These are phyloP conservation scores for Silurus aristotelis DNA, from an alignment of 2,797 vertebrate genomes.

Conservation along the genomic window DNA sequence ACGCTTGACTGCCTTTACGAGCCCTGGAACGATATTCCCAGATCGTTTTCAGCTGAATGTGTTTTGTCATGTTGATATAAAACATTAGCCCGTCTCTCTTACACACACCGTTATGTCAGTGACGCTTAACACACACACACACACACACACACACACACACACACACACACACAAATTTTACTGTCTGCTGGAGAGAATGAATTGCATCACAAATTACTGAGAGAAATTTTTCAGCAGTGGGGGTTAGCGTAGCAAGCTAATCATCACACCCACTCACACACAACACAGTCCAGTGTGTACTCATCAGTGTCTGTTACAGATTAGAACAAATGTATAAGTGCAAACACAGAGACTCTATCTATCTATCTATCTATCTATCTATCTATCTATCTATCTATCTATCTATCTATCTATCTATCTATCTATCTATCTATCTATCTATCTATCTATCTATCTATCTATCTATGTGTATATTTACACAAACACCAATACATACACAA, in stretches of 20 bases:
- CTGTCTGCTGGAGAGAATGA: slow-evolving; percentile 65
- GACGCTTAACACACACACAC: slow-evolving; percentile 19
- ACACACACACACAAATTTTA: slow-evolving; percentile 62
- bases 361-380: too few species aligned
- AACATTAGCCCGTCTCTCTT: slow-evolving; percentile 64
- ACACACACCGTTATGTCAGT: slow-evolving; percentile 61
- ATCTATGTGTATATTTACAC: too few species aligned
- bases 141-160: too few species aligned
- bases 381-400: too few species aligned
- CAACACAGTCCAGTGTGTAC: neutral
- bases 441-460: too few species aligned
- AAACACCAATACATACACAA: too few species aligned
- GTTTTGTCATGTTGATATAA: slow-evolving; percentile 70
- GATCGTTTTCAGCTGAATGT: slow-evolving; percentile 56
- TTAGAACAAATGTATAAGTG: neutral
- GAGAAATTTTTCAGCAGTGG: slow-evolving; percentile 59
- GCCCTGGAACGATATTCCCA: slow-evolving; percentile 60
- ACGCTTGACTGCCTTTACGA: slow-evolving; percentile 72
- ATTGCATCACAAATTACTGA: slow-evolving; percentile 55
- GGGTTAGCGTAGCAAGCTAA: slow-evolving; percentile 47
- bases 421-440: too few species aligned
- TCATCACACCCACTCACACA: neutral
- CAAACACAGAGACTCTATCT: neutral
- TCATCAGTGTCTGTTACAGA: neutral
- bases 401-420: too few species aligned